Conservation (phyloP, 2,797 vertebrate species). For the Ctenopoma kingsleyae region DNA sequence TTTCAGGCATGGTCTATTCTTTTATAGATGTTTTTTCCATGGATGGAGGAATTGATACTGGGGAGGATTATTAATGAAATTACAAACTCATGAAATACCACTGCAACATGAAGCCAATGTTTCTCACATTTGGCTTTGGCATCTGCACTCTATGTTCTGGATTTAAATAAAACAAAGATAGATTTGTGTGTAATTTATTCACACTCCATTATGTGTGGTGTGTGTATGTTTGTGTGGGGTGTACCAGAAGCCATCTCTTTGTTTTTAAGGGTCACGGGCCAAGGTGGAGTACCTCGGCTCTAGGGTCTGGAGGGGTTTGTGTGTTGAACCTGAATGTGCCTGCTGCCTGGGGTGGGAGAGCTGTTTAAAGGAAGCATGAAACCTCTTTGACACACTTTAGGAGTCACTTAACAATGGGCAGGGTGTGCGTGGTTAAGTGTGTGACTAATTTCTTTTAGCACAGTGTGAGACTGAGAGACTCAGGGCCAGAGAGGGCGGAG, state of each 20-base stretch:
- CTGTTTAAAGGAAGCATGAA: conserved; percentile 77
- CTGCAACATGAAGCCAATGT: not conserved
- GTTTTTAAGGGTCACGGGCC: conserved; percentile 53
- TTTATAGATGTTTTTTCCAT: no score
- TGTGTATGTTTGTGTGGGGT: not conserved
- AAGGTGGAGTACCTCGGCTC: conserved; percentile 52
- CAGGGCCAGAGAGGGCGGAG: conserved; percentile 68
- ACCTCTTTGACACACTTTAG: conserved; percentile 80
- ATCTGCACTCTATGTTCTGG: not conserved
- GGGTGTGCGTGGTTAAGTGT: conserved; percentile 81
- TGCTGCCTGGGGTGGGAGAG: conserved; percentile 52
- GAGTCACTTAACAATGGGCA: conserved; percentile 75
- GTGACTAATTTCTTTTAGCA: conserved; percentile 84
- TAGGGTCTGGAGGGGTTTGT: conserved; percentile 31
- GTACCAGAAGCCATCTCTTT: conserved; percentile 14
- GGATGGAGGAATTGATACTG: no score
- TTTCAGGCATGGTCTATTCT: no score
- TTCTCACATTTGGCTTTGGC: not conserved
- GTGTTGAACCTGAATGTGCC: conserved; percentile 63
- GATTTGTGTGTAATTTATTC: not conserved
- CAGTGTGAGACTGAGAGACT: conserved; percentile 81
- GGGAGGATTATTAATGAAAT: no score
- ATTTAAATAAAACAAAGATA: not conserved
- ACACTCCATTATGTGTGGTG: not conserved
- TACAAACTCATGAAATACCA: no score